Conservation (phyloP, 2,888 invertebrate species). For the Campopleginae sp. region DNA sequence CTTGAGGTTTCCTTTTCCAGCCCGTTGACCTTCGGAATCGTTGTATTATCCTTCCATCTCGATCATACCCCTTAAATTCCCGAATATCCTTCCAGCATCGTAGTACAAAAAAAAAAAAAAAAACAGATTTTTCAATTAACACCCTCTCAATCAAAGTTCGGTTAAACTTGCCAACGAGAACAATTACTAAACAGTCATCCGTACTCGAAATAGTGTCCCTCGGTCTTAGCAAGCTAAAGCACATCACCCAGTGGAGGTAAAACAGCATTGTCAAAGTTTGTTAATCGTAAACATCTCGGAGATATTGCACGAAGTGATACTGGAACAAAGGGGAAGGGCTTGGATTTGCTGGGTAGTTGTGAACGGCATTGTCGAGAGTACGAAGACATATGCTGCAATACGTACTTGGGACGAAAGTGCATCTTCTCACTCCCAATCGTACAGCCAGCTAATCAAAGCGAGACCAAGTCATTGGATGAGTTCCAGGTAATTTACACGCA, state of each 20-base stretch:
- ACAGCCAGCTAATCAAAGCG: constrained; percentile 41
- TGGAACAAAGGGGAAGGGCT: constrained; percentile 3
- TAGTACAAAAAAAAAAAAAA: too few relatives aligned
- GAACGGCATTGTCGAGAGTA: constrained; percentile 19
- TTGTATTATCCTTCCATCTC: not conserved
- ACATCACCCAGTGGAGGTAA: not conserved
- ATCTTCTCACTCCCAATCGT: constrained; percentile 25
- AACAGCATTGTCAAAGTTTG: constrained; percentile 47
- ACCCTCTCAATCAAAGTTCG: not conserved
- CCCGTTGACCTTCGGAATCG: not conserved
- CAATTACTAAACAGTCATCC: not conserved
- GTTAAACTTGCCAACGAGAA: not conserved
- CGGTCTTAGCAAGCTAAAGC: not conserved
- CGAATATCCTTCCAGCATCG: not conserved
- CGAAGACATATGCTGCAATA: constrained; percentile 23
- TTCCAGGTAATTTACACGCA: constrained; percentile 16
- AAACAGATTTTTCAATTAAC: not conserved
- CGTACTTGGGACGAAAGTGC: constrained; percentile 18
- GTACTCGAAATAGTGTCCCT: not conserved
- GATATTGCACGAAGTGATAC: constrained; percentile 5
- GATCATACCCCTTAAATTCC: not conserved
- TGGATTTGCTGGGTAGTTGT: not conserved
- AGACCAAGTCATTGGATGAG: constrained; percentile 13
- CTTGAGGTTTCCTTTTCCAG: not conserved
- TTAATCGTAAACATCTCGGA: constrained; percentile 30